Base-by-base conservation (phyloP, 2,797 vertebrate genomes). In the Coccyzus lansbergi region DNA sequence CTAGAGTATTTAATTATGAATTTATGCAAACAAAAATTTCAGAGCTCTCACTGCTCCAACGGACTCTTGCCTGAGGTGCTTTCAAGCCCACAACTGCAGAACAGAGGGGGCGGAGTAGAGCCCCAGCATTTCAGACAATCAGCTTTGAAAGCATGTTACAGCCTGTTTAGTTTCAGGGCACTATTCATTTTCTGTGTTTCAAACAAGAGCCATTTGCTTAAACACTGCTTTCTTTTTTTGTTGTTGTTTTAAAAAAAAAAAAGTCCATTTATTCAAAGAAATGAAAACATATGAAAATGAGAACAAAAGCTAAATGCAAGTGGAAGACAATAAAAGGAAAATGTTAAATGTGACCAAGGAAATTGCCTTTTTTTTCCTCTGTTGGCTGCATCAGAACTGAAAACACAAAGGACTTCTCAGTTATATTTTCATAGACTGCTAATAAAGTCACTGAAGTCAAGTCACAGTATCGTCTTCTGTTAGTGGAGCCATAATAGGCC, bases 21-120 rank as follows among this genome's bases (percentile, higher is more conserved):
- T 97, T 96, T 96, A 96, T 96, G 96, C 94, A 97, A 95, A 94
- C 88, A 94, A 84, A 92, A 92, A 91, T 95, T 96, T 97, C 92
- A 92, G 94, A 75, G 88, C 87, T 91, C 88, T 95, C 59, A 38
- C 38, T 96, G 76, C 65, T 95, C 83, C 88, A 78, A 65, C 87
- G 92, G 86, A 22, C 88, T 94, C 82, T 95, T 91, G 95, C 96
- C 96, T 0, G 74, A 95, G 92, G 95, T 97, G 92, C 81, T 95
- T 96, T 96, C 74, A 90, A 93, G 83, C 75, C 80, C 84, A 34
- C 80, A 77, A 91, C 31, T 20, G 69, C 85, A 90, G 92, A 94
- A n/a, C 53, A 86, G 94, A 94, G 83, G 79, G 76, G 91, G 93
- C 1, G 60, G 93, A 95, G 55, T 22, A 63, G 72, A 85, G 76